Evolutionary conservation across 1,140 invertebrate species (phyloP).

Genomic region (Camponotus vicinus): DNA sequence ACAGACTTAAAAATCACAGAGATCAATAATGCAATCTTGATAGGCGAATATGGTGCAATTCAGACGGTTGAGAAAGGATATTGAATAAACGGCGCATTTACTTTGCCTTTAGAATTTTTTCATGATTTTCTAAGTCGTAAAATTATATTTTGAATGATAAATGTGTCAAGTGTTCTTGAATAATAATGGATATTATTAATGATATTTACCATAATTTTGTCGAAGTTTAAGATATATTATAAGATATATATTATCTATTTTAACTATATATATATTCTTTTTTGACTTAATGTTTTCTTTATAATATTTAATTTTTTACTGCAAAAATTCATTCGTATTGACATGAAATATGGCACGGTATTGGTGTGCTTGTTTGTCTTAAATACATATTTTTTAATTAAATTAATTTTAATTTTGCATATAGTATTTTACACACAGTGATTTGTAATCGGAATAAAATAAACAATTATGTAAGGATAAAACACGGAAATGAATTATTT

Average conservation of each 20-base stretch:
- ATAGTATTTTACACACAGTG: background rate
- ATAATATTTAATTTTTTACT: background rate
- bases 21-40: conserved; percentile 31
- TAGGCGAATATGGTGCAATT: conserved; percentile 47
- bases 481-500: background rate
- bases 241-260: conserved; percentile 31
- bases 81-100: conserved; percentile 4
- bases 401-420: background rate
- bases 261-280: background rate
- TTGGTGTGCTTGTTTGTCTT: background rate
- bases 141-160: background rate
- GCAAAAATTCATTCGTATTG: background rate
- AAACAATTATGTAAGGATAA: background rate
- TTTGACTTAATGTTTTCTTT: background rate
- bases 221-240: conserved; percentile 4
- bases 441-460: conserved; percentile 19
- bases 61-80: conserved; percentile 40
- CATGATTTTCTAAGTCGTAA: conserved; percentile 1
- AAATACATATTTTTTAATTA: background rate
- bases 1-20: conserved; percentile 15
- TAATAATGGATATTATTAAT: background rate
- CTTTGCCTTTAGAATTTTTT: conserved; percentile 9
- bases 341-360: no score
- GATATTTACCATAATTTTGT: background rate
- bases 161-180: no score